Evolutionary conservation across 2,113 vertebrate genomes (phyloP), one percentile per base, ranked within the genome.

Genomic region (pig (Sus scrofa)): DNA sequence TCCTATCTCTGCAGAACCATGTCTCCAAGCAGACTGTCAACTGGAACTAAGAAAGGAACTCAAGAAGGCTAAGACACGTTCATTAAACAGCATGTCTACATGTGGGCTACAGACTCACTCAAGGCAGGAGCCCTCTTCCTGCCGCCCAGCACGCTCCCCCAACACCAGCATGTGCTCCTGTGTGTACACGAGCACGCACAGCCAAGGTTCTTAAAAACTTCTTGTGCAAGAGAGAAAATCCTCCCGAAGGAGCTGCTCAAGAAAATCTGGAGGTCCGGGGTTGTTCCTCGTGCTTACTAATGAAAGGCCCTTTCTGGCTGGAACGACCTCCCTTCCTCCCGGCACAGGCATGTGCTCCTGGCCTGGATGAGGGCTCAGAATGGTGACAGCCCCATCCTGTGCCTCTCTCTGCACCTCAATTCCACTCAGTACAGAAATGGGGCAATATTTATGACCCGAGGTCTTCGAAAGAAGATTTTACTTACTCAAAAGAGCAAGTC

Each of bases 401-500:
- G 37, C 27, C 62, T 89, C 75, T 88, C 44, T 94, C 30, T 63
- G 56, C 22, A 73, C 52, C 34, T 77, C 10, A 89, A 15, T 88
- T 71, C 90, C 60, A 97, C 18, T 26, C 91, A 34, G 56, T 67
- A 75, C 8, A 14, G 34, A 95, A 4, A 67, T 3, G 81, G 37
- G 32, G 32, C 24, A 89, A 34, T 62, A 94, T 82, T 62, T 88
- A 62, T 79, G 56, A 95, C 44, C n/a, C 56, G 19, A 65, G 10
- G 63, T 92, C 92, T 95, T 85, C 54, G 63, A 78, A 92, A 96
- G 56, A 73, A 89, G 82, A 83, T 19, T 63, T 81, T 44, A 87
- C n/a, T 94, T 87, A 93, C 67, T 95, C 77, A 94, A 85, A 92
- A 98, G 30, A 89, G n/a, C 32, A 93, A 74, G 83, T 91, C 18